A percentile compares a stretch with the other conserved stretches of the same genome.
These are phyloP conservation scores for Stylophora pistillata DNA, from an alignment of 64 coral and sea anemone species.

Conservation along the genomic window DNA sequence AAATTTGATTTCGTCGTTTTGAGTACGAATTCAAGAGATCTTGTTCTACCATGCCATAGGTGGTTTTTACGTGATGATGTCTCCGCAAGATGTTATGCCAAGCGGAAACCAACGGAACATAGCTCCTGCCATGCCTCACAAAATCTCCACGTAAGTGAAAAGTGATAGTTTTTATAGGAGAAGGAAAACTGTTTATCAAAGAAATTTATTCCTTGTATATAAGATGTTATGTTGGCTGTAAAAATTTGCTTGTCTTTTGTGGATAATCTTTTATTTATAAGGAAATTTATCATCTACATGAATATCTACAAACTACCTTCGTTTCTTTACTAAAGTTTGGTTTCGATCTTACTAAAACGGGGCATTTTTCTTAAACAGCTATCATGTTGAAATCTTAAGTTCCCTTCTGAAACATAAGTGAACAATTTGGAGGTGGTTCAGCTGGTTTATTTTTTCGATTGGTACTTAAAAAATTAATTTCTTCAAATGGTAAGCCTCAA, in stretches of 20 bases:
- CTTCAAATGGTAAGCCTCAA: background rate
- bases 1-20: background rate
- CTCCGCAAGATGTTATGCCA: conserved; percentile 98
- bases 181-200: background rate
- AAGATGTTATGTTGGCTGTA: background rate
- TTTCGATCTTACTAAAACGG: too few relatives aligned
- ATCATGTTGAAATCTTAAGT: too few relatives aligned
- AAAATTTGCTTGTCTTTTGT: background rate
- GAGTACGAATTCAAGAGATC: conserved; percentile 8
- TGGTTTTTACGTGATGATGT: conserved; percentile 99
- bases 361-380: too few relatives aligned
- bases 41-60: conserved; percentile 52
- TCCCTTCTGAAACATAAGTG: too few relatives aligned
- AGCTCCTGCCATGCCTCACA: conserved; percentile 84
- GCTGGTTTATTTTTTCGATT: background rate
- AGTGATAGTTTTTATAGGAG: background rate
- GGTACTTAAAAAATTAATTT: background rate
- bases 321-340: too few relatives aligned
- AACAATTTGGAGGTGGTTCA: too few relatives aligned
- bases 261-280: conserved; percentile 48
- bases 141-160: conserved; percentile 76
- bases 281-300: background rate
- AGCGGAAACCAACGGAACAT: conserved; percentile 89
- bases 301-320: background rate
- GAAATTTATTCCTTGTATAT: background rate